These are phyloP conservation scores for Prenolepis imparis DNA, from an alignment of 2,888 invertebrate species.

Conservation along the genomic window DNA sequence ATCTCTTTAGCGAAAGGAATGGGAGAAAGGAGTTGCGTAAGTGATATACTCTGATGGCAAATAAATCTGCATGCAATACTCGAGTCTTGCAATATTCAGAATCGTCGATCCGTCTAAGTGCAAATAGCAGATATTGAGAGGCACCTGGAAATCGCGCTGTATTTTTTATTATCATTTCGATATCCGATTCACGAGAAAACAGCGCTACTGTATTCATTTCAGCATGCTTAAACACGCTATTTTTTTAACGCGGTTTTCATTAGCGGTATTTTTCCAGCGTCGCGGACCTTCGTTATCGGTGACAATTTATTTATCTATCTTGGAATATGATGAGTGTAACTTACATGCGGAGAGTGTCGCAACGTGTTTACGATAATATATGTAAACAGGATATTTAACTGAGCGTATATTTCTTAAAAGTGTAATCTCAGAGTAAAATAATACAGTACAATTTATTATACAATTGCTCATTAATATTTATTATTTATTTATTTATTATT, in stretches of 20 bases:
- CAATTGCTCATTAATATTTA: not conserved
- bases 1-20: not conserved
- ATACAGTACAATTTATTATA: conserved; percentile 26
- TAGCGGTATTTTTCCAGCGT: conserved; percentile 44
- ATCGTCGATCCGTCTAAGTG: conserved; percentile 40
- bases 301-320: conserved; percentile 56
- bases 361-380: conserved; percentile 8
- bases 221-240: conserved; percentile 53
- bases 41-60: conserved; percentile 18
- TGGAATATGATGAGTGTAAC: conserved; percentile 44
- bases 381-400: conserved; percentile 38
- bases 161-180: conserved; percentile 53
- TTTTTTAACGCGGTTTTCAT: conserved; percentile 54
- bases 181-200: conserved; percentile 47
- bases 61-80: conserved; percentile 31
- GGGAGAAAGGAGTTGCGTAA: not conserved
- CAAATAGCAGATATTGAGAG: conserved; percentile 39
- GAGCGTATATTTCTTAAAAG: not conserved
- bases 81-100: conserved; percentile 40
- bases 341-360: conserved; percentile 14
- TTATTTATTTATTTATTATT: conserved; percentile 11
- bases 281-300: conserved; percentile 36
- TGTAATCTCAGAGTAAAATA: not conserved
- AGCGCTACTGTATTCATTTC: conserved; percentile 47
- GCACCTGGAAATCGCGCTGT: conserved; percentile 33